Evolutionary conservation across 2,113 vertebrate species (phyloP), one percentile per base, ranked within the genome.

Genomic region (Tachuris rubrigastra): DNA sequence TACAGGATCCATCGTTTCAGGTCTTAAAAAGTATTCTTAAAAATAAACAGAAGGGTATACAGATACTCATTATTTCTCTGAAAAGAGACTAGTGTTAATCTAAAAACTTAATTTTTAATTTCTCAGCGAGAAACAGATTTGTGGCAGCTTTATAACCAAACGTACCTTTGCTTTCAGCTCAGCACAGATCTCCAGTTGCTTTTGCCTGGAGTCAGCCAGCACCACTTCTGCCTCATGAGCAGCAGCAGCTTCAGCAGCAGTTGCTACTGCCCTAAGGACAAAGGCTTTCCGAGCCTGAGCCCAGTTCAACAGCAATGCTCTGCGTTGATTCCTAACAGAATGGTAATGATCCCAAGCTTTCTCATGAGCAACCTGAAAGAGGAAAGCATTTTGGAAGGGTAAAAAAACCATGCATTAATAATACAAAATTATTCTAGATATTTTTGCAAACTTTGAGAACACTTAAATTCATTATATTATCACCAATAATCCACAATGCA

Each of bases 141-240:
- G 72, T 9, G 27, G n/a, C 8, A 35, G 69, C 46, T 78, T 66
- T 71, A 15, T 25, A 91, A 46, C 8, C 1, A 2, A 74, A 33
- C 95, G 37, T 89, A 99, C 99, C 98, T 99, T 99, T 86, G 98
- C 97, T 95, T 97, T 99, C 93, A 99, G 98, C 35, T 96, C 97
- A 35, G 96, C 97, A 95, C 99, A 99, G 78, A 98, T 94, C 84
- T 99, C 97, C 96, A 98, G 98, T 30, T 99, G 99, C 84, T 96
- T 98, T 85, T 94, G 98, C 41, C 98, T 98, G 94, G 98, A 97
- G 63, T 96, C 95, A 55, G 98, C 98, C 95, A 98, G 74, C 16
- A 67, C 59, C 63, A 94, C 93, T 93, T 98, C 98, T 95, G 98
- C 94, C 97, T 99, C 96, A 20, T 98, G 98, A 90, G 97, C 95